Evolutionary conservation across 2,113 vertebrate species (phyloP), one percentile per base, ranked within the genome.

Genomic region (Menidia beryllina): DNA sequence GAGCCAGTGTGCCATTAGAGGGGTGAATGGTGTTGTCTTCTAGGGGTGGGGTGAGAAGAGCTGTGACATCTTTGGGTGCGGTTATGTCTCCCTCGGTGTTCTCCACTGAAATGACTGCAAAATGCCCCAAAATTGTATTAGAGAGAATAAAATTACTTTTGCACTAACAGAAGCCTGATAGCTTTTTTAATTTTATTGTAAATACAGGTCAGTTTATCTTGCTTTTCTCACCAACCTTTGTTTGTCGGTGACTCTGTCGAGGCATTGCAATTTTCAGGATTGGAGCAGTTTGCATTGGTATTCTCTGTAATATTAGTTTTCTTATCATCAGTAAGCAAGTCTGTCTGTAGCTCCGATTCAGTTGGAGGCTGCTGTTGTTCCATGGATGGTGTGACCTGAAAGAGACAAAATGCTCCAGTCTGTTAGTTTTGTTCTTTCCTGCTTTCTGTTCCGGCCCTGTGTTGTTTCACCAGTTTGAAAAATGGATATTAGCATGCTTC

Each of bases 1-100:
- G 86, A 95, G 1, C 91, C 95, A 92, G 96, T 96, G 82, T 98
- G 95, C 5, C 94, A 92, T 90, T 98, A 95, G 84, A 97, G 94
- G 74, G 85, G 81, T 91, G 86, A 79, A 66, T 64, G 51, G 76
- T 75, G 80, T 81, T 88, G 65, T 92, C 91, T 75, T 91, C 91
- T 30, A 89, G 17, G 56, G 90, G 90, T 82, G 90, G 89, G 77
- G 90, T 92, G 75, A 91, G 90, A 56, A 92, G 86, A 78, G 90
- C 86, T 69, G 89, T 88, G 77, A 91, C 89, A 86, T 91, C 90
- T 91, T 92, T 91, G 86, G 91, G 88, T 86, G 90, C 65, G 72
- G 84, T 78, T 82, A 83, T 59, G 58, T 91, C 82, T 83, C 66
- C 82, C 49, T 86, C 87, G 58, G 69, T 64, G 59, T 83, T 87